These are phyloP conservation scores for Axea sp. DNA, from an alignment of 2,888 invertebrate species.

Conservation along the genomic window DNA sequence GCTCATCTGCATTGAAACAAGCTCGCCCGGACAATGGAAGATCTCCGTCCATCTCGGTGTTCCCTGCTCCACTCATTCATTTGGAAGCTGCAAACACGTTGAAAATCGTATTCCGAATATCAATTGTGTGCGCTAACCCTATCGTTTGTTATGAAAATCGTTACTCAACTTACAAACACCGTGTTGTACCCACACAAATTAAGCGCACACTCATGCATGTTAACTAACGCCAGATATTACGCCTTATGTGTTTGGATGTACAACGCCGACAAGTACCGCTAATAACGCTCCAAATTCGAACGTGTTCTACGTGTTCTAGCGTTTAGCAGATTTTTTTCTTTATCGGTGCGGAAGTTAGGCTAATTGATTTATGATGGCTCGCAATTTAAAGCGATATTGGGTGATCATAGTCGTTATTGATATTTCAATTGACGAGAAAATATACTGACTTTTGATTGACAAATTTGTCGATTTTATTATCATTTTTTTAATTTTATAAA, in stretches of 20 bases:
- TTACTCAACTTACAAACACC: slow-evolving; percentile 53
- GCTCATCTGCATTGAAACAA: slow-evolving; percentile 79
- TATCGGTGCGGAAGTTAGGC: not conserved
- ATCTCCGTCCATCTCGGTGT: slow-evolving; percentile 65
- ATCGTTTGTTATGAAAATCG: slow-evolving; percentile 65
- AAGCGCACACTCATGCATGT: slow-evolving; percentile 44
- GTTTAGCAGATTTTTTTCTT: not conserved
- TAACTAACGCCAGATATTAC: slow-evolving; percentile 55
- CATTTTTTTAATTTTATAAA: no score
- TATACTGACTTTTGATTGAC: no score
- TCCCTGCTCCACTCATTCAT: slow-evolving; percentile 37
- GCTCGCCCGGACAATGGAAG: slow-evolving; percentile 75
- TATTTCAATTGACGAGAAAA: not conserved
- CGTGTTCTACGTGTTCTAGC: not conserved
- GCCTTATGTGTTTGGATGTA: slow-evolving; percentile 24
- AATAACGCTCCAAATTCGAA: slow-evolving; percentile 10
- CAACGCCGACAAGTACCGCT: slow-evolving; percentile 4
- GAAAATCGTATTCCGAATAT: slow-evolving; percentile 72
- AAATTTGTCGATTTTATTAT: no score
- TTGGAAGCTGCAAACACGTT: slow-evolving; percentile 75
- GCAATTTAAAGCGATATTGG: not conserved
- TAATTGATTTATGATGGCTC: slow-evolving; percentile 17
- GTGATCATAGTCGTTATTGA: not conserved
- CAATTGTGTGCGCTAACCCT: slow-evolving; percentile 69
- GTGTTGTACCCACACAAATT: slow-evolving; percentile 52